Conservation (phyloP, 2,113 vertebrate species). For the Abramis brama region DNA sequence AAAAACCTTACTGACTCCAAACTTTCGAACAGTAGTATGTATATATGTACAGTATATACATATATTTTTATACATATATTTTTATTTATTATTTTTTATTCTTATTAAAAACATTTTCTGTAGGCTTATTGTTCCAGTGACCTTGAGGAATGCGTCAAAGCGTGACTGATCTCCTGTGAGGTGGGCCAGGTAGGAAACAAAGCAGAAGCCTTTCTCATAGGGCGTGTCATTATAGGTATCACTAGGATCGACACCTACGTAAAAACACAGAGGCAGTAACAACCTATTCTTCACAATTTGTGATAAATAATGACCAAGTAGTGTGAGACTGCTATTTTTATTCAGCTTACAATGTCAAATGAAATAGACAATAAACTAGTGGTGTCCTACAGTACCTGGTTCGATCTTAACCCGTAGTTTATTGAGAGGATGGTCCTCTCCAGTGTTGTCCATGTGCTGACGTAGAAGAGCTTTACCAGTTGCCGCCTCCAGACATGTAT, state of each 20-base stretch:
- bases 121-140: constrained; percentile 47
- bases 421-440: constrained; percentile 82
- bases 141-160: constrained; percentile 83
- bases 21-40: neutral
- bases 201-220: constrained; percentile 86
- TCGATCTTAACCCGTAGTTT: constrained; percentile 82
- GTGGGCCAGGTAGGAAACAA: constrained; percentile 86
- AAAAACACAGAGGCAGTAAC: constrained; percentile 28
- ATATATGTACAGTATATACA: too few relatives aligned
- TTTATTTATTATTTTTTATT: neutral
- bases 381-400: constrained; percentile 33
- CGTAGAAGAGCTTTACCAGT: constrained; percentile 79
- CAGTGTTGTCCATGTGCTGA: constrained; percentile 81
- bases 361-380: neutral
- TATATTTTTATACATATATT: neutral
- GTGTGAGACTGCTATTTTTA: neutral
- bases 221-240: constrained; percentile 85
- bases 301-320: neutral
- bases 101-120: neutral
- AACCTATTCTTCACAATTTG: neutral
- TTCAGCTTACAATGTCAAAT: neutral
- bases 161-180: constrained; percentile 79
- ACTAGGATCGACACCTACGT: constrained; percentile 78
- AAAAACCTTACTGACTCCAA: too few relatives aligned
- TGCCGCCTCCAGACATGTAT: constrained; percentile 81